Base-by-base conservation (phyloP, 2,888 invertebrate genomes). In the Incurvaria masculella region DNA sequence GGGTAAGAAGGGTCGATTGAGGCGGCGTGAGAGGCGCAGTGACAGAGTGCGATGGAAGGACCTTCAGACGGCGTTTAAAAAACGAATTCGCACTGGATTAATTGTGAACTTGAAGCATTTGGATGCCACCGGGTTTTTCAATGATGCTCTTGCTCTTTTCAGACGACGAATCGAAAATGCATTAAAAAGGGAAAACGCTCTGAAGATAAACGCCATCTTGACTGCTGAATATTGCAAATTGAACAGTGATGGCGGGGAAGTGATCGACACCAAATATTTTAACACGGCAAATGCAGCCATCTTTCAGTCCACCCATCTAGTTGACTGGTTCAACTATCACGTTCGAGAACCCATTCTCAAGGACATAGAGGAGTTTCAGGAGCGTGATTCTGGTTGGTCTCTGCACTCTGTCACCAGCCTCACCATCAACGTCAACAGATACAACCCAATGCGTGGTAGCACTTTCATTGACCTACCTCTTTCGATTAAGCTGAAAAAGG, bases 361-460 rank as follows among this genome's bases (percentile, higher is more conserved):
- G 5, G 21, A 53, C 18, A 19, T 56, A 16, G 56, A 59, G 46
- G 56, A 57, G 44, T 60, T 59, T 49, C 54, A 58, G 45, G 56
- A 59, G 17, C 49, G 51, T 4, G 53, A 55, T 19, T 52, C 50
- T 19, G 58, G 58, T 2, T 59, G 57, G 57, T 41, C 55, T 0
- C 45, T 60, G 8, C 14, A 4, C 33, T 14, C 33, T n/a, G 14
- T 33, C 33, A 33, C 38, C 23, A 44, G n/a, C 42, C 43, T 59
- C 17, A n/a, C 46, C 4, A 40, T 59, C 1, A 52, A 59, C 42
- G 48, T 57, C 6, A 54, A 54, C 42, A 53, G 55, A 33, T 57
- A 49, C 46, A 51, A 53, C 39, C 50, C 49, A 18, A 39, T 51
- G 10, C 21, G 42, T 16, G 55, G 53, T 21, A 49, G 44, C 33